A percentile compares a stretch with the other conserved stretches of the same genome.
Evolutionary conservation across 1,140 invertebrate species (phyloP).

Genomic region (Amyelois transitella): DNA sequence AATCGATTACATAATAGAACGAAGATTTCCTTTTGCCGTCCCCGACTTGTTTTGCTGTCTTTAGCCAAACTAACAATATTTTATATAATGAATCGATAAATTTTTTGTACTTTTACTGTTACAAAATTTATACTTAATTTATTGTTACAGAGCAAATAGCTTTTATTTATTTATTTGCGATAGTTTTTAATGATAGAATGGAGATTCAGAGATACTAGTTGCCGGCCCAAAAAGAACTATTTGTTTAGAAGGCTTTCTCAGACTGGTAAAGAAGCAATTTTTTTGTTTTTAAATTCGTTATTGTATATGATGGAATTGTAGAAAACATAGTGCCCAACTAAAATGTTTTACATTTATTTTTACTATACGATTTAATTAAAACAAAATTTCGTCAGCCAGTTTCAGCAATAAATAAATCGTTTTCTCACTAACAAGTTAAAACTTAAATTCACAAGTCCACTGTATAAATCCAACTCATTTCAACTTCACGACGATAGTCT

Average conservation of each 20-base stretch:
- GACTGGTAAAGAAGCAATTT: too few species aligned
- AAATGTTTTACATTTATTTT: too few species aligned
- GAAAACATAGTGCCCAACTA: too few species aligned
- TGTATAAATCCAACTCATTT: conserved; percentile 49
- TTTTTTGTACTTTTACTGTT: background rate
- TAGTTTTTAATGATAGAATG: too few species aligned
- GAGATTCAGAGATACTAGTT: too few species aligned
- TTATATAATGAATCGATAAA: conserved; percentile 4
- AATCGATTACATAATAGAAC: conserved; percentile 54
- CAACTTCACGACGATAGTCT: conserved; percentile 54
- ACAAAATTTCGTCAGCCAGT: background rate
- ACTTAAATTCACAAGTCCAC: conserved; percentile 13
- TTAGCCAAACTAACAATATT: conserved; percentile 7
- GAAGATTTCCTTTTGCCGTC: conserved; percentile 20
- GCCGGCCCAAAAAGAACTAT: too few species aligned
- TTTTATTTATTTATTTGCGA: too few species aligned
- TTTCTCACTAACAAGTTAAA: conserved; percentile 8
- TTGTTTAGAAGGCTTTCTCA: too few species aligned
- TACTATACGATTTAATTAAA: background rate
- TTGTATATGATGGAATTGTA: too few species aligned
- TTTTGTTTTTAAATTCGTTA: too few species aligned
- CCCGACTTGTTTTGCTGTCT: conserved; percentile 16
- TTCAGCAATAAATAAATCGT: conserved; percentile 4
- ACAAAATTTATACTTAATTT: background rate
- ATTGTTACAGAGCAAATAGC: too few species aligned